Base-by-base conservation (phyloP, 2,888 invertebrate species). In the Nymphalis polychloros region DNA sequence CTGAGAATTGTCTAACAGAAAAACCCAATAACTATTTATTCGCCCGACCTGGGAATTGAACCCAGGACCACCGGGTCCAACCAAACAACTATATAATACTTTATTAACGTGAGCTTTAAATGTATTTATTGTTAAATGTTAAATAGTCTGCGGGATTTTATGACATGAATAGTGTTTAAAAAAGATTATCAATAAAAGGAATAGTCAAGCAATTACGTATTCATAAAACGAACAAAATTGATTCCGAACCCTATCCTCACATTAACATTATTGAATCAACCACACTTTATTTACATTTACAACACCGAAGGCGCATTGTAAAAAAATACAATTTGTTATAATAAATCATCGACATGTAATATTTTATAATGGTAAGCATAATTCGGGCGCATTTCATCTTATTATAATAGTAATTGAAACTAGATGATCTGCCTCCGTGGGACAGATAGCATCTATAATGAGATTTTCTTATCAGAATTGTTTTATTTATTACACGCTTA, bases 201-300 rank as follows among this genome's bases (percentile, higher is more conserved):
- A 17, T 27, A 13, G 49, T 19, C 10, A 13, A 49, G n/a, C 49
- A 35, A 35, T 50, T 50, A 62, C 4, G 19, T 62, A 63, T 63
- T 63, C 62, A 63, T 17, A 63, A 63, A 63, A 63, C 17, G n/a
- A 35, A 17, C 52, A 52, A 35, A 63, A 52, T 17, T 35, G 23
- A 52, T 52, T 41, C 50, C 60, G 65, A 67, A 31, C 67, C 27
- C 69, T 71, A 71, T 71, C 71, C 63, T 41, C 75, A 77, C 73
- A 79, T 79, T 77, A 74, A 73, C 77, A 80, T 88, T 87, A 88
- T 88, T 87, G 85, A 89, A 88, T 89, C 89, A 88, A 85, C 81
- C 82, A 80, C 84, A 81, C 83, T 85, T 81, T 89, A 89, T 90
- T 90, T 90, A 90, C 88, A 89, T 89, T 86, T 82, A 86, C 78